A percentile compares a stretch with the other conserved stretches of the same genome.
These are phyloP conservation scores for Drosophila sp. DNA, from an alignment of 1,140 invertebrate genomes.

Conservation along the genomic window DNA sequence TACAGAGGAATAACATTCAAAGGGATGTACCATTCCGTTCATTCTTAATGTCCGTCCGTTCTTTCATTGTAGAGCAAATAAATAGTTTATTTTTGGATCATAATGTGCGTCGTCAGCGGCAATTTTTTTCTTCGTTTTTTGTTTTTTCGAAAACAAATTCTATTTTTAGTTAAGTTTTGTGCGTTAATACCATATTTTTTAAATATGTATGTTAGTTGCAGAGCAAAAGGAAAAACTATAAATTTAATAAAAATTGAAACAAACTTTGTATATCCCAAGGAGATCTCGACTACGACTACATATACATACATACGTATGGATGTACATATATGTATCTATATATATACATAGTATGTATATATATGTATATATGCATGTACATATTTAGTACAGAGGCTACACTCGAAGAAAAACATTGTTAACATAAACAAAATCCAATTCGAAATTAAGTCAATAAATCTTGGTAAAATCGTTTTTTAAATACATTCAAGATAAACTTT, in stretches of 20 bases:
- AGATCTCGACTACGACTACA: conserved; percentile 18
- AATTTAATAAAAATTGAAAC: conserved; percentile 75
- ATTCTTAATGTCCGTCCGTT: background rate
- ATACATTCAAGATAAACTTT: too few relatives aligned
- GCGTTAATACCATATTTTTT: conserved; percentile 80
- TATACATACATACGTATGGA: conserved; percentile 7
- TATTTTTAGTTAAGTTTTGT: conserved; percentile 70
- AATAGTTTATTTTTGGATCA: conserved; percentile 64
- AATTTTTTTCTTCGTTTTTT: conserved; percentile 37
- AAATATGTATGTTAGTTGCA: conserved; percentile 52
- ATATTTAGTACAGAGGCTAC: background rate
- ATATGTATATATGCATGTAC: background rate
- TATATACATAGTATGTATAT: conserved; percentile 21
- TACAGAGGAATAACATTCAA: background rate
- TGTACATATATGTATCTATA: background rate
- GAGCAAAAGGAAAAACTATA: conserved; percentile 40
- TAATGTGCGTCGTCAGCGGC: conserved; percentile 74
- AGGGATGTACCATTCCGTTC: background rate
- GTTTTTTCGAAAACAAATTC: conserved; percentile 65
- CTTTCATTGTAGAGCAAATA: conserved; percentile 18
- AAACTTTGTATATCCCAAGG: conserved; percentile 7
- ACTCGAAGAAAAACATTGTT: background rate
- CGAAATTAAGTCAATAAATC: too few relatives aligned
- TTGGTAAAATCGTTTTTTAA: too few relatives aligned
- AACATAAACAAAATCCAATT: too few relatives aligned